phyloP scores from a whole-genome alignment of 53 echinoderm and acorn worm species.

The Mesocentrotus franciscanus region DNA sequence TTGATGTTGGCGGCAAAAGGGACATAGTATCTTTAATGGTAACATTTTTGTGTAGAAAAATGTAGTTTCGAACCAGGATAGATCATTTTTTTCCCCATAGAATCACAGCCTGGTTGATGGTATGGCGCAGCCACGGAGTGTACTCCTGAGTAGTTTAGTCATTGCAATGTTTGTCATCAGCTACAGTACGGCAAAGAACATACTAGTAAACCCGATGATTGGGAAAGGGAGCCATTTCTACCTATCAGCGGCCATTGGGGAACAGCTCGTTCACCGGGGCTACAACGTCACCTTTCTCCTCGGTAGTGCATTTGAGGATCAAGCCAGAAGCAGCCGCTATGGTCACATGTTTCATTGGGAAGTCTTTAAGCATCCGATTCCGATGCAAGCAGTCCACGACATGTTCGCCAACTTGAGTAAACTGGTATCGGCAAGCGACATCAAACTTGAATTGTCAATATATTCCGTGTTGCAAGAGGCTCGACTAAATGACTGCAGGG shows the following conservation, averaged over 20 bases:
- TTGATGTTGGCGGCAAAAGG: too few relatives aligned
- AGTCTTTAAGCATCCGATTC: conserved; percentile 66
- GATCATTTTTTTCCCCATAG: too few relatives aligned
- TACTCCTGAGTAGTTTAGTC: neutral
- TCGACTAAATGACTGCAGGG: conserved; percentile 15
- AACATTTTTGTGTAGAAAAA: too few relatives aligned
- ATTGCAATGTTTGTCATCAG: neutral
- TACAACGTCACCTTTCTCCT: conserved; percentile 72
- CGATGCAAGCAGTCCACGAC: conserved; percentile 37
- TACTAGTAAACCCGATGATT: conserved; percentile 43
- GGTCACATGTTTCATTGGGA: conserved; percentile 68
- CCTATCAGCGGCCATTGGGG: conserved; percentile 66
- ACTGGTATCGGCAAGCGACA: neutral
- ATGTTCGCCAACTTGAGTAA: conserved; percentile 50
- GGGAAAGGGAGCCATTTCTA: conserved; percentile 76
- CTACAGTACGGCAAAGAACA: neutral
- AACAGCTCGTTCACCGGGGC: conserved; percentile 64
- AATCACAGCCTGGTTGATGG: too few relatives aligned
- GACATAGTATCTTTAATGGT: too few relatives aligned
- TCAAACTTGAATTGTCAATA: neutral
- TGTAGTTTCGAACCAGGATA: too few relatives aligned
- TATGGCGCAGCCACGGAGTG: too few relatives aligned
- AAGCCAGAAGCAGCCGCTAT: conserved; percentile 63
- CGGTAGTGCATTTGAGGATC: conserved; percentile 68
- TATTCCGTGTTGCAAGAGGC: conserved; percentile 11